These are phyloP conservation scores for Chroicocephalus ridibundus DNA, from an alignment of 2,113 vertebrate species.

Conservation along the genomic window DNA sequence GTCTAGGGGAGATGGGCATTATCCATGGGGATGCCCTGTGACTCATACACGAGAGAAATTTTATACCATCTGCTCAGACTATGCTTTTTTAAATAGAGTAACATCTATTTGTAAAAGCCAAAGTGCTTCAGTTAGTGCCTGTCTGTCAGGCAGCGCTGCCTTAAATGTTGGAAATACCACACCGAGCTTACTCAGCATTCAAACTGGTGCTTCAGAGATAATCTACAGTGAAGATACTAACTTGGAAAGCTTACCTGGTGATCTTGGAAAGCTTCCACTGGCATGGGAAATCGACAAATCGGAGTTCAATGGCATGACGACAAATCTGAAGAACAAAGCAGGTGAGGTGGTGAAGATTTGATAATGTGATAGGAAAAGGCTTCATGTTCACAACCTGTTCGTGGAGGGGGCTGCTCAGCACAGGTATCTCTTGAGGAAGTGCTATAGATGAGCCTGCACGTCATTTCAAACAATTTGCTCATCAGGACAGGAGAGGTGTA, in stretches of 20 bases:
- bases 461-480: not conserved
- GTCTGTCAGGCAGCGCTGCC: slow-evolving; percentile 70
- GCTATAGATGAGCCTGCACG: rapidly evolving
- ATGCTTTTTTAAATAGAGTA: slow-evolving; percentile 93
- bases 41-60: slow-evolving; percentile 95
- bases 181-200: slow-evolving; percentile 68
- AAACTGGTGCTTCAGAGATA: slow-evolving; percentile 67
- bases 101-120: slow-evolving; percentile 83
- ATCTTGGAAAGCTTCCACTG: slow-evolving; percentile 82
- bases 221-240: slow-evolving; percentile 80
- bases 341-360: slow-evolving; percentile 72
- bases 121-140: slow-evolving; percentile 70
- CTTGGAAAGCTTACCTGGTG: slow-evolving; percentile 79
- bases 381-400: not conserved
- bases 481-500: rapidly evolving
- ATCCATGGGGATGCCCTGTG: slow-evolving; percentile 93
- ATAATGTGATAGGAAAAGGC: not conserved
- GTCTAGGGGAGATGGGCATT: slow-evolving; percentile 84
- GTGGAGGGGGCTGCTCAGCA: not conserved
- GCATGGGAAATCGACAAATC: slow-evolving; percentile 98
- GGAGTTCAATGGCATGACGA: slow-evolving; percentile 84
- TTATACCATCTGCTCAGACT: slow-evolving; percentile 97
- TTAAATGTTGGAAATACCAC: slow-evolving; percentile 71
- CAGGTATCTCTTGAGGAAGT: rapidly evolving
- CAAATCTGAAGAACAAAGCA: slow-evolving; percentile 83